Conservation (phyloP, 2,797 vertebrate genomes). For the Falco berigora region DNA sequence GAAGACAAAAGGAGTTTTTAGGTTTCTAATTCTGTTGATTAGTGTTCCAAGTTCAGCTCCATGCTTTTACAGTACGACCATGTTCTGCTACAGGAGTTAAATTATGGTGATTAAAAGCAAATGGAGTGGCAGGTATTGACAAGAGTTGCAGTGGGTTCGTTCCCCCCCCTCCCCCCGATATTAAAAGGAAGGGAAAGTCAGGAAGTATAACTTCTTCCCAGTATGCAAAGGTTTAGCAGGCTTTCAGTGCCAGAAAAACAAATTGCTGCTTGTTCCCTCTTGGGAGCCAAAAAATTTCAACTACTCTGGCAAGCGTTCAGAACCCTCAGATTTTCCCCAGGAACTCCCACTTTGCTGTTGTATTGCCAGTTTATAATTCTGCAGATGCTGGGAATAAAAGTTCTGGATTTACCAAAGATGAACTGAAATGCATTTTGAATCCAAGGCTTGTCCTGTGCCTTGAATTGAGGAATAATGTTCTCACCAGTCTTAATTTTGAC, state of each 20-base stretch:
- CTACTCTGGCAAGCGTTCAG: background rate
- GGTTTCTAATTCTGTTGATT: background rate
- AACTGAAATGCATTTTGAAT: background rate
- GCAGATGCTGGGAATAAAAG: slow-evolving; percentile 3
- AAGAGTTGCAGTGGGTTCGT: background rate
- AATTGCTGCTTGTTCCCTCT: slow-evolving; percentile 31
- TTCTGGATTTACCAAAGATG: background rate
- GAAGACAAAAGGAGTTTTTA: background rate
- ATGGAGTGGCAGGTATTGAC: background rate
- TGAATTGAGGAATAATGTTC: background rate
- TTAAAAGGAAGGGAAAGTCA: background rate
- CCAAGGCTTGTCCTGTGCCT: background rate
- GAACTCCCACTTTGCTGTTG: slow-evolving; percentile 18
- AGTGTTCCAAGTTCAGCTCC: background rate
- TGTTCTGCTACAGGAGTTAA: background rate
- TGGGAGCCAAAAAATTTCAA: slow-evolving; percentile 35
- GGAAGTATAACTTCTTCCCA: background rate
- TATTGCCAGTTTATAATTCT: background rate
- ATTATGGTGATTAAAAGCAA: background rate
- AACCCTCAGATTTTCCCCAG: background rate
- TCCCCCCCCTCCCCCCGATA: background rate
- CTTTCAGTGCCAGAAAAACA: slow-evolving; percentile 17
- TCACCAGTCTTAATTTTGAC: background rate
- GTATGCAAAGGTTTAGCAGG: background rate
- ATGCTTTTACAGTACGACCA: background rate